Evolutionary conservation across 1,140 invertebrate genomes (phyloP), one percentile per base, ranked within the genome.

Genomic region (fruit fly (Drosophila melanogaster)): DNA sequence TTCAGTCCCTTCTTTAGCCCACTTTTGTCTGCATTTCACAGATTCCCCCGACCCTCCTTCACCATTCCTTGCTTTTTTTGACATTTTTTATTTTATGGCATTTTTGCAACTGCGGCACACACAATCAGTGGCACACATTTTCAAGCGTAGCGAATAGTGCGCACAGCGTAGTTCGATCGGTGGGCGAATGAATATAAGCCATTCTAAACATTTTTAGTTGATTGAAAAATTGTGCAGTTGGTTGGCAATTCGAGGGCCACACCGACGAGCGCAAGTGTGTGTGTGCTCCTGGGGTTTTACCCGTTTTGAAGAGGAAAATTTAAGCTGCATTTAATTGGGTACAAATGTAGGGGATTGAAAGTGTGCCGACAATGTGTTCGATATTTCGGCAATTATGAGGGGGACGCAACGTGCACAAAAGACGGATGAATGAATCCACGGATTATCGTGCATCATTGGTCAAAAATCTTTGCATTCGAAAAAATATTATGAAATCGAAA

Each of bases 161-260:
- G 62, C 41, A 33, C 49, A 38, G 44, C 46, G 43, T 19, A 50
- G 70, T 77, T 87, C 79, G 84, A 83, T 72, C 75, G 71, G 61
- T 57, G 64, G 50, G 49, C 61, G 69, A 81, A 71, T 87, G 70
- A 87, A 79, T 81, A 79, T 87, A 83, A 79, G 76, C 76, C 53
- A 83, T 79, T 87, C 83, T 87, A 87, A 87, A 76, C 83, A 87
- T 87, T 87, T 87, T 87, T 87, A 83, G 83, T 83, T 87, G 84
- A 87, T 87, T 87, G 83, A 87, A 87, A 87, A 89, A 87, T 89
- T 89, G 84, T 87, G 83, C 83, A 87, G 78, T 87, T 81, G 75
- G 79, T 37, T 79, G 83, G 83, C 78, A 79, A 81, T 85, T 81
- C 61, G 55, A 75, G 43, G 35, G 54, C 65, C 69, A 35, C 40